Base-by-base conservation (phyloP, 30 jellyfish, hydroid and myxozoan species). In the Pelagia noctiluca region DNA sequence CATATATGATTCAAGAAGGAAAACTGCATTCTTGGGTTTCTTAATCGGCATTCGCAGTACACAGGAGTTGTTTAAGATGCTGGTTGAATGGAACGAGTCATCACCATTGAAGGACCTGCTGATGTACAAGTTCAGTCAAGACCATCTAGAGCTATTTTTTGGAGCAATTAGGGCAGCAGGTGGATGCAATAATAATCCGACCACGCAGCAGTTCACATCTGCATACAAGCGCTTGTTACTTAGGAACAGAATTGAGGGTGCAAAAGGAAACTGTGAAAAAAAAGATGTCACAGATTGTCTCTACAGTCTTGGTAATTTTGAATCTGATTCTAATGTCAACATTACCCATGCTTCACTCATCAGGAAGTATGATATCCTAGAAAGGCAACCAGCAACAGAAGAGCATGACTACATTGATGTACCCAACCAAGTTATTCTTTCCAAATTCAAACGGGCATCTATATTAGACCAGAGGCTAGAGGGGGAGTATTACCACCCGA, bases 21-120 rank as follows among this genome's bases (percentile, higher is more conserved):
- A 87, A 63, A 85, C 96, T 7, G 96, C 91, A 10, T 64, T 85
- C 73, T 35, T 85, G 36, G 90, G 90, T 19, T 85, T 85, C 61
- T 71, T 85, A 22, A 91, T 75, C 29, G 85, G 79, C 5, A 74
- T 62, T 11, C 47, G 53, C 34, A 85, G 96, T 50, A 75, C 86
- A 19, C 26, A 85, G 36, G 90, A 29, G 22, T 30, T 85, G 4
- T 85, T 75, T 49, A 19, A 42, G 16, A 50, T 62, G 11, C 48
- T 62, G 52, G 88, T 85, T 37, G 96, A 29, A 37, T 53, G 11
- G n/a, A 35, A 47, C 3, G 48, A 75, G n/a, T n/a, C n/a, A 2
- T 52, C 96, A 12, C 95, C 90, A 22, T 52, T 84, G 34, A 84
- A 50, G 63, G 53, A 84, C 30, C 57, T 84, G 38, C 84, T 71